These are phyloP conservation scores for Bembecia ichneumoniformis DNA, from an alignment of 2,888 invertebrate genomes.

Conservation along the genomic window DNA sequence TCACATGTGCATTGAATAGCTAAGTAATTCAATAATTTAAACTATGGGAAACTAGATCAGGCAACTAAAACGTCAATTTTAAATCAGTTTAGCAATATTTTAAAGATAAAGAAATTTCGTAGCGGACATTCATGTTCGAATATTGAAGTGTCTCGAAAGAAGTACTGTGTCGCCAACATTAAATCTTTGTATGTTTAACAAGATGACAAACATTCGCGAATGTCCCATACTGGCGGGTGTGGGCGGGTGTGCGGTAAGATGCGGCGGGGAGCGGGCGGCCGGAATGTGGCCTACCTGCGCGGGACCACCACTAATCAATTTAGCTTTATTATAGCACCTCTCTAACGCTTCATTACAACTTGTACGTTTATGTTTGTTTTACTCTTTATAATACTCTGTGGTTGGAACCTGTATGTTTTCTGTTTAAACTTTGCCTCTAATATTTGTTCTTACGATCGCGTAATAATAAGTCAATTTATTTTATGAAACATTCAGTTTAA, in stretches of 20 bases:
- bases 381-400: constrained; percentile 26
- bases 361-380: constrained; percentile 52
- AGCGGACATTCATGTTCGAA: too few relatives aligned
- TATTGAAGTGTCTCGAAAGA: too few relatives aligned
- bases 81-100: too few relatives aligned
- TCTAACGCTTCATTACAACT: constrained; percentile 65
- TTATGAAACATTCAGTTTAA: not conserved
- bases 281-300: constrained; percentile 69
- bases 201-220: constrained; percentile 52
- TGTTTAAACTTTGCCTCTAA: constrained; percentile 12
- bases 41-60: too few relatives aligned
- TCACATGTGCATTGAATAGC: too few relatives aligned
- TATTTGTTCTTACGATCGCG: too few relatives aligned
- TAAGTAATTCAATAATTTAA: too few relatives aligned
- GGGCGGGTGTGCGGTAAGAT: constrained; percentile 5
- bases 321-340: constrained; percentile 68
- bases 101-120: too few relatives aligned
- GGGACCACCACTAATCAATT: constrained; percentile 69
- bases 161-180: not conserved
- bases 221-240: constrained; percentile 3
- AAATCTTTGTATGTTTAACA: constrained; percentile 21
- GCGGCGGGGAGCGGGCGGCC: constrained; percentile 21
- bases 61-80: too few relatives aligned
- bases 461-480: not conserved
- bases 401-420: constrained; percentile 26